A percentile compares a stretch with the other conserved stretches of the same genome.
Conservation (phyloP, 30 jellyfish, hydroid and myxozoan species). For the Aurelia coerulea region DNA sequence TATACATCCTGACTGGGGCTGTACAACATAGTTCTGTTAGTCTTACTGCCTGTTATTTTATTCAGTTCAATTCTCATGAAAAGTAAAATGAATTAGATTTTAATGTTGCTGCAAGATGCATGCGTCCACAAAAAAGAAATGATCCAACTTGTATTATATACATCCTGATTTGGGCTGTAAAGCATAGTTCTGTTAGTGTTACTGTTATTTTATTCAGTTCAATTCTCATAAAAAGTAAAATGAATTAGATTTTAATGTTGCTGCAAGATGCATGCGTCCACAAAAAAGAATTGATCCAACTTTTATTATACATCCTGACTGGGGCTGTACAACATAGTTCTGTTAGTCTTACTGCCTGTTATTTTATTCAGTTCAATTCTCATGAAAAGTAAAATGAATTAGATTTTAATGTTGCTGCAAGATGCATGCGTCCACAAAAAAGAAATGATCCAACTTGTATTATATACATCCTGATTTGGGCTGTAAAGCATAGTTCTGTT, state of each 20-base stretch:
- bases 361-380: too few species aligned
- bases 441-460: conserved; percentile 11
- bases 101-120: conserved; percentile 19
- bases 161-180: conserved; percentile 69
- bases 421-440: conserved; percentile 63
- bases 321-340: conserved; percentile 45
- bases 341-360: not conserved
- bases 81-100: too few species aligned
- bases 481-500: too few species aligned
- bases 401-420: conserved; percentile 7
- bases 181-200: too few species aligned
- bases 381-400: too few species aligned
- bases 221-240: too few species aligned
- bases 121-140: conserved; percentile 44
- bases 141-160: conserved; percentile 6
- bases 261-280: conserved; percentile 57
- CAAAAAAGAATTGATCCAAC: conserved; percentile 21
- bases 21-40: not conserved
- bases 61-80: too few species aligned
- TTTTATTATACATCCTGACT: conserved; percentile 58
- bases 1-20: conserved; percentile 73
- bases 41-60: too few species aligned
- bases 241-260: not conserved
- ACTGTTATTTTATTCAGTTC: too few species aligned
- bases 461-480: conserved; percentile 76